Evolutionary conservation across 2,797 vertebrate genomes (phyloP), one percentile per base, ranked within the genome.

Genomic region (Ciconia nigra): DNA sequence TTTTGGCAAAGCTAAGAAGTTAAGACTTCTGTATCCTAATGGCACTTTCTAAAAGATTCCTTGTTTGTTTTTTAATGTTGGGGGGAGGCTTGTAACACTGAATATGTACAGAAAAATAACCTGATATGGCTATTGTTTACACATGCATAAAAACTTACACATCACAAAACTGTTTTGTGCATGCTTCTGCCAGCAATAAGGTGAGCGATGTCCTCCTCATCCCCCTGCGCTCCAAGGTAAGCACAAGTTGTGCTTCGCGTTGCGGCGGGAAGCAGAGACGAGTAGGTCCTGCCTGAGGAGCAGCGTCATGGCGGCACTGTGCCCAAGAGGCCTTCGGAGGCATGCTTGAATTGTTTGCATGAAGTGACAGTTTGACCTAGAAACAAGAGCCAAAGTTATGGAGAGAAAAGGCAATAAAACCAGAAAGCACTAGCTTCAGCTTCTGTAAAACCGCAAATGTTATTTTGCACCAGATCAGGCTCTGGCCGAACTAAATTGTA

Each of bases 241-340:
- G 63, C n/a, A 7, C 19, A n/a, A 65, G 59, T 58, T 79, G 44
- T 20, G 9, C 25, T 58, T 35, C 0, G 0, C 17, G 37, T 65
- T 22, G 5, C 0, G 0, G 42, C 6, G 35, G n/a, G n/a, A 47
- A 51, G 44, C 15, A 4, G 16, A 71, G 83, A 12, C 14, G 58
- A 49, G 35, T 5, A 1, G 14, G 15, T 62, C 39, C 47, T 24
- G 37, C 37, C 15, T 26, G 25, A n/a, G 58, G n/a, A 72, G 58
- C 9, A 4, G 63, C 13, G 5, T 6, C 10, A 14, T 13, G 39
- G 51, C 4, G 3, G 54, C 0, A 0, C 67, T 13, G 19, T 13
- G 52, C 59, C n/a, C 33, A 13, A 4, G 55, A n/a, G 59, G 46
- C 46, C 55, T 83, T 42, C 8, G 5, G 51, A 42, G 29, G 25